Percentiles rank a stretch among this genome's conserved stretches.
Conservation (phyloP, 2,113 vertebrate species). For the Melanocharis versteri region DNA sequence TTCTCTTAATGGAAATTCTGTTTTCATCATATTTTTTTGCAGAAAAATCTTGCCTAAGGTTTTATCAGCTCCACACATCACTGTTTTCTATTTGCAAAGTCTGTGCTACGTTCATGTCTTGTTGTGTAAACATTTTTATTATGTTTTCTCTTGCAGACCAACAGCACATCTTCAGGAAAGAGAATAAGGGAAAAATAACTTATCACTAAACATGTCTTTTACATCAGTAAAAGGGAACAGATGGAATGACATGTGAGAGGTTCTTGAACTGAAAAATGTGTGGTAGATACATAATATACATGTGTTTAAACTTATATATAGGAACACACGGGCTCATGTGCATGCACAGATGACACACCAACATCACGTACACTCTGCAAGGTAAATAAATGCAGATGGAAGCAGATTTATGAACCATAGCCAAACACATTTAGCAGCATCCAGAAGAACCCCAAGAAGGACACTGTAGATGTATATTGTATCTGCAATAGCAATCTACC, state of each 20-base stretch:
- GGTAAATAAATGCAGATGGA: constrained; percentile 52
- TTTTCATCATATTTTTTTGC: not conserved
- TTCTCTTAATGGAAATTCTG: not conserved
- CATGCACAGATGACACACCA: not conserved
- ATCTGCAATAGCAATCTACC: constrained; percentile 49
- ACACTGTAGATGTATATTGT: not conserved
- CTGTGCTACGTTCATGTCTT: not conserved
- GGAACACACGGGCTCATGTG: not conserved
- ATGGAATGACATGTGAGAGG: not conserved
- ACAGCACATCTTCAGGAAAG: not conserved
- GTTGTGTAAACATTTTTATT: not conserved
- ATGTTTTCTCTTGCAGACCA: not conserved
- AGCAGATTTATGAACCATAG: constrained; percentile 51
- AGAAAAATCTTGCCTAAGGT: not conserved
- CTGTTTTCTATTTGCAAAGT: not conserved
- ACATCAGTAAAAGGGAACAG: not conserved
- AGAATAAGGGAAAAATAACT: not conserved
- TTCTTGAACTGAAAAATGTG: constrained; percentile 23
- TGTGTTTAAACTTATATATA: not conserved
- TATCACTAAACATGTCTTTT: not conserved
- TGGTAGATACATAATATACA: not conserved
- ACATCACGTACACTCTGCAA: not conserved
- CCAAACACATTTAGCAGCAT: constrained; percentile 50
- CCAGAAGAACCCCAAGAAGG: constrained; percentile 14
- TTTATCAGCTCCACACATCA: not conserved